Evolutionary conservation across 2,113 vertebrate genomes (phyloP).

Genomic region (Rhinopithecus roxellana): DNA sequence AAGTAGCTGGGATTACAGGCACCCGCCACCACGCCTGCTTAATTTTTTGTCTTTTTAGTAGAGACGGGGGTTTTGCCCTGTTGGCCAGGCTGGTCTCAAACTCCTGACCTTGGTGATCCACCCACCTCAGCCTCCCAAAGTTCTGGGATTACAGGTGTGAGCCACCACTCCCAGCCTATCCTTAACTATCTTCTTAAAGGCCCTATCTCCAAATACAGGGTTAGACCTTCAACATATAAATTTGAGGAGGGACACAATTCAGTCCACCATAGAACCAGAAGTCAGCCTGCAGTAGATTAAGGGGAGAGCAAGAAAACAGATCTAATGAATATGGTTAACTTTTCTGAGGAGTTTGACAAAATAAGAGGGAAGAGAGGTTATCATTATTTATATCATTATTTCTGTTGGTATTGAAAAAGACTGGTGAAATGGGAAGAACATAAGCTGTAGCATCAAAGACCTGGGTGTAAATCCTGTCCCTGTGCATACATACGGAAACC

Average conservation of each 20-base stretch:
- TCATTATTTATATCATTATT: background rate
- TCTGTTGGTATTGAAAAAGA: background rate
- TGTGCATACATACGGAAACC: background rate
- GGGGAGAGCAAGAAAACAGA: background rate
- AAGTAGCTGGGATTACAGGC: too few species aligned
- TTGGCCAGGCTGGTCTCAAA: too few species aligned
- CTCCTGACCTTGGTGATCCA: too few species aligned
- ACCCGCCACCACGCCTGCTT: too few species aligned
- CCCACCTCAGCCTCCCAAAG: too few species aligned
- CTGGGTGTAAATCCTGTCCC: background rate
- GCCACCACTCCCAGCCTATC: background rate
- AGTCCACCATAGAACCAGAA: background rate
- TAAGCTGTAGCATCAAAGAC: background rate
- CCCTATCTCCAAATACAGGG: background rate
- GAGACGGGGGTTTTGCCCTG: too few species aligned
- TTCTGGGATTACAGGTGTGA: too few species aligned
- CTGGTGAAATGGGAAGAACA: background rate
- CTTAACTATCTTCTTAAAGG: background rate
- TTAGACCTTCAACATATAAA: background rate
- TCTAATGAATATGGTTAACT: background rate
- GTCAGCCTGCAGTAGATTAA: background rate
- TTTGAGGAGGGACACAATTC: background rate
- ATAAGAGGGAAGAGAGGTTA: background rate
- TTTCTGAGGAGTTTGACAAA: background rate
- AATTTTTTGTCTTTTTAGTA: too few species aligned